Conservation (phyloP, 2,888 invertebrate genomes). For the Calameuta idolon region DNA sequence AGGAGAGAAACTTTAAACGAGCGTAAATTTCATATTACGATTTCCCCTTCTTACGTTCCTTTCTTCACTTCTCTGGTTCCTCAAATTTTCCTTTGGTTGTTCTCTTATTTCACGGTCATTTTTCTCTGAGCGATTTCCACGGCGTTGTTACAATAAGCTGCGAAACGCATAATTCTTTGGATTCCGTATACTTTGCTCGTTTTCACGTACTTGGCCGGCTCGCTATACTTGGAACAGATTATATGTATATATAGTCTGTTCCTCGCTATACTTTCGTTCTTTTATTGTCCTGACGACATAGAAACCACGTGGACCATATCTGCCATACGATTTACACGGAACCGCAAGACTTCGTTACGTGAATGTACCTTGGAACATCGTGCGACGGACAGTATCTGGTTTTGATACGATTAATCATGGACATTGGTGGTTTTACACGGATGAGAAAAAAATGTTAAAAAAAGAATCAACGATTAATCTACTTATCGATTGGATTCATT, state of each 20-base stretch:
- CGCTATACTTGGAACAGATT: not conserved
- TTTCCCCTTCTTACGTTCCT: not conserved
- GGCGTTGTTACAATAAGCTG: not conserved
- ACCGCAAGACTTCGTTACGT: not conserved
- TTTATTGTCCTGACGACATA: not conserved
- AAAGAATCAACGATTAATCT: not conserved
- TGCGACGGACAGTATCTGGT: not conserved
- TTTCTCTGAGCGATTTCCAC: not conserved
- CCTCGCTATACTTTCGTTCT: not conserved
- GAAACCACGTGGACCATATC: not conserved
- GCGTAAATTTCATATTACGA: not conserved
- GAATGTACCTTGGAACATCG: not conserved
- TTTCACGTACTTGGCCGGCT: not conserved
- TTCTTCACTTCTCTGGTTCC: not conserved
- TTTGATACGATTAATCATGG: not conserved
- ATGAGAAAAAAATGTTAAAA: not conserved
- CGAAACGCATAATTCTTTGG: not conserved
- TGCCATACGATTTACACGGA: not conserved
- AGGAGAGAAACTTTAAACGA: slow-evolving; percentile 40
- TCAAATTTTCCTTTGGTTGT: not conserved
- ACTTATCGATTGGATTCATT: not conserved
- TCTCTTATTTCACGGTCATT: not conserved
- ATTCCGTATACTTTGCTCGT: not conserved
- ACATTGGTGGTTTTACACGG: not conserved
- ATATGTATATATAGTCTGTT: not conserved